Conservation (phyloP, 2,797 vertebrate genomes). For the Sebastes hubbsi region DNA sequence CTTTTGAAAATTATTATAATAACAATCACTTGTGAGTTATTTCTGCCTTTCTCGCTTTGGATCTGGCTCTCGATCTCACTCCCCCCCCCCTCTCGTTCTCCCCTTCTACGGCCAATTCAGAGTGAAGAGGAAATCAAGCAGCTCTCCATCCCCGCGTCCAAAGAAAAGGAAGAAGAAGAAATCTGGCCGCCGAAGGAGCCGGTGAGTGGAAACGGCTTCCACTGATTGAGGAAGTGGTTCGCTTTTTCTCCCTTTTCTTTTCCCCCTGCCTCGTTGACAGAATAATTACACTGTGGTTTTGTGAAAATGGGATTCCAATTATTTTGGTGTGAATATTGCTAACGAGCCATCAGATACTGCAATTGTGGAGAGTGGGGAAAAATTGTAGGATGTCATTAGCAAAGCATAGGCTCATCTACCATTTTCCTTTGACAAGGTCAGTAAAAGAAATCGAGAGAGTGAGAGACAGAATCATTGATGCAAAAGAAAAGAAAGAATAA, state of each 20-base stretch:
- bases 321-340: conserved; percentile 34
- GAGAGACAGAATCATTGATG: background rate
- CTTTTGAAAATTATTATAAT: conserved; percentile 27
- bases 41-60: background rate
- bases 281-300: conserved; percentile 41
- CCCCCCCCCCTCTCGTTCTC: background rate
- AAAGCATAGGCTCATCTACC: background rate
- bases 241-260: background rate
- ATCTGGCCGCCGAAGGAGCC: conserved; percentile 90
- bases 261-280: conserved; percentile 7
- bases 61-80: background rate
- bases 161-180: conserved; percentile 99
- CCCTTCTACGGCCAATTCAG: conserved; percentile 56
- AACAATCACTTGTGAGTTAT: conserved; percentile 34
- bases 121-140: conserved; percentile 90
- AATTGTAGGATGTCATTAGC: conserved; percentile 12
- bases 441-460: background rate
- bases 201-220: conserved; percentile 82
- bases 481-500: background rate
- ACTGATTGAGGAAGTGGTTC: conserved; percentile 26
- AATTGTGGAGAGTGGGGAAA: background rate
- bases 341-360: conserved; percentile 28
- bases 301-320: conserved; percentile 33
- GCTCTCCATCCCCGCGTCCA: conserved; percentile 92
- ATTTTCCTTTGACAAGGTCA: conserved; percentile 47